Conservation (phyloP, 2,113 vertebrate genomes). For the Gallinago paraguaiae region DNA sequence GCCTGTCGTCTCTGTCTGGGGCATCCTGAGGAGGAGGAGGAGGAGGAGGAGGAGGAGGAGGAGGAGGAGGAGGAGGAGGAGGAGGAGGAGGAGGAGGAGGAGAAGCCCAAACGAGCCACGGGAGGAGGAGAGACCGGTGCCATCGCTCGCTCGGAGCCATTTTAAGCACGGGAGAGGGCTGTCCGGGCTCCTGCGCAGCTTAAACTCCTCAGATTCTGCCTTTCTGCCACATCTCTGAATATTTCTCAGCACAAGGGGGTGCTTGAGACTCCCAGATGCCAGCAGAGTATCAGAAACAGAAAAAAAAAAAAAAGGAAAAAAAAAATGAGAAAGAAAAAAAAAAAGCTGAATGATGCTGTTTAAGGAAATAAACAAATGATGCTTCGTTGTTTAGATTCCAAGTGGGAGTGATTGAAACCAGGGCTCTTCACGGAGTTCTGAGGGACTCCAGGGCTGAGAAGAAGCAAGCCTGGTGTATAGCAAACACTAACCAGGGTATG, state of each 20-base stretch:
- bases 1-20: neutral
- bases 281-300: neutral
- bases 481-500: no score
- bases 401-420: neutral
- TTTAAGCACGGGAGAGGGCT: neutral
- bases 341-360: neutral
- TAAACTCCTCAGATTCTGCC: neutral
- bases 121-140: neutral
- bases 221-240: neutral
- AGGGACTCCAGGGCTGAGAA: neutral
- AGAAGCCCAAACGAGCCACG: rapidly evolving
- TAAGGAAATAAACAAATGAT: neutral
- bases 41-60: no score
- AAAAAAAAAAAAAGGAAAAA: rapidly evolving
- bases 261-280: neutral
- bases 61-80: neutral
- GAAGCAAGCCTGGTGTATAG: neutral
- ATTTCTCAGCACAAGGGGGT: neutral
- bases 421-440: neutral
- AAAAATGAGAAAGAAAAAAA: no score
- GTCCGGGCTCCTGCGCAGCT: no score
- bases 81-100: neutral
- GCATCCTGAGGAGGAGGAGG: neutral
- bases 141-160: rapidly evolving
- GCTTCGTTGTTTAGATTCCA: neutral